Evolutionary conservation across 2,797 vertebrate genomes (phyloP).

Genomic region (Leptodactylus fallax): DNA sequence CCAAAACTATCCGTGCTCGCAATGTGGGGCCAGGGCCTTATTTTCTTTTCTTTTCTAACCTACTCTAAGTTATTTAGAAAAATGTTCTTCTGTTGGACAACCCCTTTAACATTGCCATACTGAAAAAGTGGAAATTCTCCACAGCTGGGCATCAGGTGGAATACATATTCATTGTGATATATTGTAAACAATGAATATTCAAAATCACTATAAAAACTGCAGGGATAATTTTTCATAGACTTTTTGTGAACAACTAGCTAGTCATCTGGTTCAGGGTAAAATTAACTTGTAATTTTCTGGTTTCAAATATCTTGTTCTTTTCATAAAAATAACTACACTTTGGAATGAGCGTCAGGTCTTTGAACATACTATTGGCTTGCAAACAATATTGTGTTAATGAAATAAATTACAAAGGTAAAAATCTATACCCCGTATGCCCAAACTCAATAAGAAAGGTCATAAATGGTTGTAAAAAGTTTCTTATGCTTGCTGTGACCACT

Average conservation of each 20-base stretch:
- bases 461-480: conserved; percentile 54
- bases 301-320: conserved; percentile 24
- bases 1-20: too few species aligned
- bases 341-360: not conserved
- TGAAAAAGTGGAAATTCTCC: not conserved
- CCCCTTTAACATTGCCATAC: too few species aligned
- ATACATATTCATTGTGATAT: not conserved
- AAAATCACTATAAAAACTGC: conserved; percentile 4
- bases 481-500: conserved; percentile 57
- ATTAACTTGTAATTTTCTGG: conserved; percentile 25
- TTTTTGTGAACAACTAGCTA: not conserved
- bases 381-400: conserved; percentile 40
- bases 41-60: too few species aligned
- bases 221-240: not conserved
- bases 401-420: conserved; percentile 43
- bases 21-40: too few species aligned
- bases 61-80: too few species aligned
- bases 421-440: conserved; percentile 26
- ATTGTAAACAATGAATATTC: not conserved
- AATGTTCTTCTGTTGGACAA: too few species aligned
- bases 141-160: conserved; percentile 5
- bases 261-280: not conserved
- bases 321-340: conserved; percentile 18
- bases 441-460: conserved; percentile 39
- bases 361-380: conserved; percentile 26